Percentiles rank a stretch among this genome's conserved stretches.
Evolutionary conservation across 2,888 invertebrate genomes (phyloP).

Genomic region (Synanthedon tipuliformis): DNA sequence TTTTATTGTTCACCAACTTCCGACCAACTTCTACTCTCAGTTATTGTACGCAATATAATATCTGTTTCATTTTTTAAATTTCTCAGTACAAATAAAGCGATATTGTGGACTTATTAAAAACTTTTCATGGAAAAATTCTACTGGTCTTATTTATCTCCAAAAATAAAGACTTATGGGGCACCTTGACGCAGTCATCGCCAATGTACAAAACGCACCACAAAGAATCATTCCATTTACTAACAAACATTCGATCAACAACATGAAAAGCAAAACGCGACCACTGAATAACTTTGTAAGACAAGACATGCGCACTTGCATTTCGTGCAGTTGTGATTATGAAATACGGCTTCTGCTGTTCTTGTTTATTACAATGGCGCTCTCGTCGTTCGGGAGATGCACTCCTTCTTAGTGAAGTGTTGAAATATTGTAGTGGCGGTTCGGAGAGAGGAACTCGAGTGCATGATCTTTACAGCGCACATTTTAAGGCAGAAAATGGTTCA

Average conservation of each 20-base stretch:
- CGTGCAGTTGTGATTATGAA: slow-evolving; percentile 42
- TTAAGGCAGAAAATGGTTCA: slow-evolving; percentile 32
- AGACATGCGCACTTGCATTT: slow-evolving; percentile 13
- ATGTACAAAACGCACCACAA: no score
- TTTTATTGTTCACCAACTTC: slow-evolving; percentile 37
- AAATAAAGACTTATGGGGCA: no score
- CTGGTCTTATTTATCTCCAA: no score
- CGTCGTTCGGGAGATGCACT: slow-evolving; percentile 43
- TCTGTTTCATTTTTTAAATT: no score
- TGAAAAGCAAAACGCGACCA: no score
- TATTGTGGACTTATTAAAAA: no score
- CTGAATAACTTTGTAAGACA: not conserved
- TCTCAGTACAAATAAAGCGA: no score
- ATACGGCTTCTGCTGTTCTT: slow-evolving; percentile 41
- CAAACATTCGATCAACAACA: no score
- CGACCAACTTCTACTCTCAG: slow-evolving; percentile 28
- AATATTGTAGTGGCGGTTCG: slow-evolving; percentile 49
- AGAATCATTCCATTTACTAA: no score
- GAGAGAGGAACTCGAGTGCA: slow-evolving; percentile 27
- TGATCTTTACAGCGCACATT: slow-evolving; percentile 35
- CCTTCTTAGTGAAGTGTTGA: slow-evolving; percentile 61
- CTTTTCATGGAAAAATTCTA: no score
- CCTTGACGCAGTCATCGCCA: no score
- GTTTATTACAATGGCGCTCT: slow-evolving; percentile 48
- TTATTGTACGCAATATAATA: no score